Base-by-base conservation (phyloP, 2,888 invertebrate species). In the Malacosoma neustria region DNA sequence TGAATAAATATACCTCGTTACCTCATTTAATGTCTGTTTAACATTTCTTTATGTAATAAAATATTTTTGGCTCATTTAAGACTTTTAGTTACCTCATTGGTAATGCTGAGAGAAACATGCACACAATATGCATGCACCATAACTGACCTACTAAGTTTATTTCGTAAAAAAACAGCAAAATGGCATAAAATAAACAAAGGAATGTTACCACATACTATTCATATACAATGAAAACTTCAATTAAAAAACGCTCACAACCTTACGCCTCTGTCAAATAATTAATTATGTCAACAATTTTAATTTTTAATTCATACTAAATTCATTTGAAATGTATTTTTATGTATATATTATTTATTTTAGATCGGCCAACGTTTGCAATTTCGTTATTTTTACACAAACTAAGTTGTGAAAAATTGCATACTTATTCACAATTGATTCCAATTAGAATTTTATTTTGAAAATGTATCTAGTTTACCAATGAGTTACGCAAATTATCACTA, bases 251-350 rank as follows among this genome's bases (percentile, higher is more conserved):
- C 14, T 22, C 22, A 7, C 5, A 7, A 22, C 22, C 22, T 22
- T 22, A 22, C 22, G 22, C 22, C 22, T 22, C 6, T 22, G 22
- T 30, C 13, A 36, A 37, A 33, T 37, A 13, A 37, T 36, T 32
- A 36, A 32, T 36, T 31, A 14, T 32, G 22, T 22, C 22, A 22
- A 22, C 22, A 4, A 9, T 22, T n/a, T 22, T 22, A 22, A 4
- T 22, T 22, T n/a, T 22, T 22, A 22, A 22, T 22, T 22, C 5
- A 7, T 1, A 22, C 9, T 22, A 7, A 7, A 22, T 22, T 22
- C 0, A 22, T 22, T 22, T 22, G 22, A 22, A 5, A 22, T 22
- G 4, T 22, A 22, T 22, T n/a, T n/a, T 5, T 22, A 22, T 22
- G 3, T 22, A 22, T 22, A 22, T 7, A 22, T 22, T 3, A 3